Conservation (phyloP, 2,113 vertebrate genomes). For the Nymphicus hollandicus region DNA sequence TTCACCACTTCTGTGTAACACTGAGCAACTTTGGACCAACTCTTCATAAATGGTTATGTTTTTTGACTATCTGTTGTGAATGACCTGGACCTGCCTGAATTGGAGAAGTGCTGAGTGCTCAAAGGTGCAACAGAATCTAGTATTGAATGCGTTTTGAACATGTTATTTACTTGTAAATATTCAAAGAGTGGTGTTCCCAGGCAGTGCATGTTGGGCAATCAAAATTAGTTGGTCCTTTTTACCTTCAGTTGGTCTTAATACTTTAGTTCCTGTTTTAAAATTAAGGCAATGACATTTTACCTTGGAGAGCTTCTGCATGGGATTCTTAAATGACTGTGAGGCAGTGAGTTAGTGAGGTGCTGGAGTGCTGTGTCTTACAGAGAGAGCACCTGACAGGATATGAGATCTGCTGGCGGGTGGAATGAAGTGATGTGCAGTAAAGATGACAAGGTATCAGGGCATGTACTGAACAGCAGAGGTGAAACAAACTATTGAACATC, state of each 20-base stretch:
- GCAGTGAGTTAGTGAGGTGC: background rate
- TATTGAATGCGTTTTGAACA: background rate
- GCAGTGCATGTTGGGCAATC: fast-evolving
- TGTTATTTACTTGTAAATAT: background rate
- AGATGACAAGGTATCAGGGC: fast-evolving
- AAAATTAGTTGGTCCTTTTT: background rate
- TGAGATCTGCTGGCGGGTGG: background rate
- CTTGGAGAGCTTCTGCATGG: background rate
- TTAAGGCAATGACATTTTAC: background rate
- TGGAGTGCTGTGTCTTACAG: background rate
- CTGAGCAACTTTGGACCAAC: background rate
- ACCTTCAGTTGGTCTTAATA: background rate
- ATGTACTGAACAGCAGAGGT: background rate
- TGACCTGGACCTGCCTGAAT: background rate
- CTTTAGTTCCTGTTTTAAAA: background rate
- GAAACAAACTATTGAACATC: background rate
- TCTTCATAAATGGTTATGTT: background rate
- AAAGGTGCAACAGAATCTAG: background rate
- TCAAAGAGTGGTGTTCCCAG: fast-evolving
- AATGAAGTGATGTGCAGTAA: background rate
- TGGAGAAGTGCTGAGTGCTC: background rate
- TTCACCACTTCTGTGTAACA: background rate
- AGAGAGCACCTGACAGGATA: background rate
- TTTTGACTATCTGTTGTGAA: background rate
- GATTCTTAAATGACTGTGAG: background rate